Evolutionary conservation across 2,888 invertebrate species (phyloP).

Genomic region (Dorcus hopei): DNA sequence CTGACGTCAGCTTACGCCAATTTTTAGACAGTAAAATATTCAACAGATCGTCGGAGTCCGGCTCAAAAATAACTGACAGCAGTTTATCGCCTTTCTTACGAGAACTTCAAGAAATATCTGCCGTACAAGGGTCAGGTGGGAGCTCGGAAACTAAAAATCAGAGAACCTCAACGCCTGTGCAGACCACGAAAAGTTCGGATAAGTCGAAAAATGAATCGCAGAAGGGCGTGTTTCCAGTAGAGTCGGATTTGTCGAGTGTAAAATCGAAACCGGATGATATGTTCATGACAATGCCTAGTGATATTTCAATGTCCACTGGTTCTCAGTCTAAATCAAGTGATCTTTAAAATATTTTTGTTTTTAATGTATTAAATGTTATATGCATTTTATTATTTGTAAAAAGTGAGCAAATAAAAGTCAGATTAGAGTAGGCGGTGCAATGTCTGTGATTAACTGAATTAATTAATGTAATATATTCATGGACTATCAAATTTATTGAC

Average conservation of each 20-base stretch:
- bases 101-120: conserved; percentile 38
- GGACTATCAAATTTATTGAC: too few relatives aligned
- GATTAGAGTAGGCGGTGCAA: too few relatives aligned
- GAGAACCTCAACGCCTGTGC: conserved; percentile 60
- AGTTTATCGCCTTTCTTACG: conserved; percentile 22
- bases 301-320: background rate
- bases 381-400: too few relatives aligned
- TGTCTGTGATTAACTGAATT: too few relatives aligned
- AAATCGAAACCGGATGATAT: conserved; percentile 46
- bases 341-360: too few relatives aligned
- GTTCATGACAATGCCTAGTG: conserved; percentile 9
- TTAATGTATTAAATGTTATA: too few relatives aligned
- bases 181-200: conserved; percentile 53
- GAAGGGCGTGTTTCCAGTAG: conserved; percentile 50
- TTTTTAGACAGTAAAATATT: conserved; percentile 33
- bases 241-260: conserved; percentile 58
- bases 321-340: background rate
- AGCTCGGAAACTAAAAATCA: conserved; percentile 32
- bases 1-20: conserved; percentile 38
- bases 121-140: conserved; percentile 29
- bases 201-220: conserved; percentile 47
- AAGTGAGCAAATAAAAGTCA: too few relatives aligned
- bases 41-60: conserved; percentile 34
- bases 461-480: too few relatives aligned
- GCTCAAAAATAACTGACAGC: conserved; percentile 19